These are phyloP conservation scores for Prionailurus bengalensis DNA, from an alignment of 2,113 vertebrate genomes.

Conservation along the genomic window DNA sequence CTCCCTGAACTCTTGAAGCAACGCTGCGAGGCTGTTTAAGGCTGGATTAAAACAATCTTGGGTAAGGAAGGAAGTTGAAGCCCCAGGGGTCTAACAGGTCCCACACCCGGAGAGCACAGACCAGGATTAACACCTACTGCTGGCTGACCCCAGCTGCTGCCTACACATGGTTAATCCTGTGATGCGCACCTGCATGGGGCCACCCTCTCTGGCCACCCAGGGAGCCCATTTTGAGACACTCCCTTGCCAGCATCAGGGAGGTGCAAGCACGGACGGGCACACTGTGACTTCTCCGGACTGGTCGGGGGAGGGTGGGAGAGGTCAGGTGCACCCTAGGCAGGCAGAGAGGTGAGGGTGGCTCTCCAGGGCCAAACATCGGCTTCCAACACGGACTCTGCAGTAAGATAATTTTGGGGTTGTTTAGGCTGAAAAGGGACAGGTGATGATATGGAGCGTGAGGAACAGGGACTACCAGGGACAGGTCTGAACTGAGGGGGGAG, in stretches of 20 bases:
- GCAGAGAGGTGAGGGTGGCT: conserved; percentile 69
- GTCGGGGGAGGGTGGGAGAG: conserved; percentile 24
- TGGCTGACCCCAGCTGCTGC: not conserved
- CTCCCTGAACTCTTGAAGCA: not conserved
- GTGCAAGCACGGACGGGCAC: not conserved
- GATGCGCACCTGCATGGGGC: not conserved
- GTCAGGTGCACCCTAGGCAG: conserved; percentile 73
- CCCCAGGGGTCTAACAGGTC: not conserved
- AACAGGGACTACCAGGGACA: not conserved
- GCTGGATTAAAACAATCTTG: not conserved
- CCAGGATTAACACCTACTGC: rapidly evolving
- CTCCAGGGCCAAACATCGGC: conserved; percentile 76
- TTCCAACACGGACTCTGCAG: conserved; percentile 82
- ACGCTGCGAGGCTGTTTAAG: not conserved
- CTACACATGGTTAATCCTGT: not conserved
- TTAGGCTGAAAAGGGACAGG: conserved; percentile 81
- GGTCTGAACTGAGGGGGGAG: not conserved
- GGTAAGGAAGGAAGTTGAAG: not conserved
- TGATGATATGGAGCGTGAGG: conserved; percentile 61
- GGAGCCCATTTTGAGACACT: not conserved
- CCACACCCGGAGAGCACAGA: not conserved
- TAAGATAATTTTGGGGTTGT: conserved; percentile 79
- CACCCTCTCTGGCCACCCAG: not conserved
- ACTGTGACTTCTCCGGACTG: not conserved
- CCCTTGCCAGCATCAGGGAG: not conserved